phyloP scores from a whole-genome alignment of 2,888 invertebrate genomes.

The Disparrhopalites patrizii region DNA sequence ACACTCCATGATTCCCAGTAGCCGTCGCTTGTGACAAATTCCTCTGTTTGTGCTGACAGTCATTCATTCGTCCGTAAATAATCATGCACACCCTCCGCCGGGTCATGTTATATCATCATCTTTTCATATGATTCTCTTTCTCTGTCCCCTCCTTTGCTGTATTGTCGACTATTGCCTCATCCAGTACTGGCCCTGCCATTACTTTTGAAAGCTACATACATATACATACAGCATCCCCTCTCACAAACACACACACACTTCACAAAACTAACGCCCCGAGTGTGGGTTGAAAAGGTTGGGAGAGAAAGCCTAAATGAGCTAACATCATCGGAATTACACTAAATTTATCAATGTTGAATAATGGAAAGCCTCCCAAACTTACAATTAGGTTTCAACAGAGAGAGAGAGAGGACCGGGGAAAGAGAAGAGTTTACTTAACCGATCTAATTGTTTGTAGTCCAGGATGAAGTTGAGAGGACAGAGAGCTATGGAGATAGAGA shows the following conservation, averaged over 20 bases:
- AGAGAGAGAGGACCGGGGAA: no score
- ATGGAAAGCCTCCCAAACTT: slow-evolving; percentile 4
- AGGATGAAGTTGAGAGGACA: neutral
- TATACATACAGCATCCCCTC: no score
- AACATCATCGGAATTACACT: neutral
- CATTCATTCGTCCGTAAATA: neutral
- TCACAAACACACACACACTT: no score
- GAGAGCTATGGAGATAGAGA: neutral
- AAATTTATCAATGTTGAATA: slow-evolving; percentile 8
- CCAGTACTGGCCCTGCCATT: no score
- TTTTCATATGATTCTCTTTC: no score
- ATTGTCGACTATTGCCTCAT: neutral
- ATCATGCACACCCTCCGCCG: neutral
- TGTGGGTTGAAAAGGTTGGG: no score
- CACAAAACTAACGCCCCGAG: no score
- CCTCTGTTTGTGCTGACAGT: slow-evolving; percentile 1
- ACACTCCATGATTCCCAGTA: no score
- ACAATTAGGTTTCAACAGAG: slow-evolving; percentile 3
- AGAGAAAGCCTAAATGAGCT: neutral
- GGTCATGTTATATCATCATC: slow-evolving; percentile 4
- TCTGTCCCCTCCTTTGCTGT: no score
- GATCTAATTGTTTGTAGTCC: neutral
- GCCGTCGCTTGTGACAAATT: slow-evolving; percentile 7
- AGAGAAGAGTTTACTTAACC: slow-evolving; percentile 4
- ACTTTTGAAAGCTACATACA: no score